A percentile compares a stretch with the other conserved stretches of the same genome.
Conservation (phyloP, 2,888 invertebrate genomes). For the Therioaphis trifolii region DNA sequence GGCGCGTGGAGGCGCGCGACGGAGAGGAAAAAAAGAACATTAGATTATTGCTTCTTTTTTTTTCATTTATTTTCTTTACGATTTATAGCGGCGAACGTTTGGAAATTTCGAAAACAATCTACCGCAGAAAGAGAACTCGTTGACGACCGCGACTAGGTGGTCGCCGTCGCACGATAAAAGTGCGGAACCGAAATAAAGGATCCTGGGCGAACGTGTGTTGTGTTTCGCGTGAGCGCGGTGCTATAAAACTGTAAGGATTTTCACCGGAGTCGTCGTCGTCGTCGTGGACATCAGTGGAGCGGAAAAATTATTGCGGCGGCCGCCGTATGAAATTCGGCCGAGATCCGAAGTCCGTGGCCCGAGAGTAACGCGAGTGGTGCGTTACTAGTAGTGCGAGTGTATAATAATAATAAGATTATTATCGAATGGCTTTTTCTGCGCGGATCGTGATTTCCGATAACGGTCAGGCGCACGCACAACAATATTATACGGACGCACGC, state of each 20-base stretch:
- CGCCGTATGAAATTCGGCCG: conserved; percentile 22
- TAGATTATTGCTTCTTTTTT: neutral
- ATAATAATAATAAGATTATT: neutral
- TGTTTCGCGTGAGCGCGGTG: neutral
- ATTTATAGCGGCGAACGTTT: conserved; percentile 4
- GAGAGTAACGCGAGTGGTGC: conserved; percentile 7
- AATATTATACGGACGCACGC: neutral
- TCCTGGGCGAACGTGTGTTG: neutral
- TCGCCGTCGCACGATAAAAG: neutral
- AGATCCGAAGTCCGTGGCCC: conserved; percentile 44
- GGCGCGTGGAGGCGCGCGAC: neutral
- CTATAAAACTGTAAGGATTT: neutral
- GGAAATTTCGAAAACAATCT: neutral
- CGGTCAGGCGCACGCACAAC: neutral
- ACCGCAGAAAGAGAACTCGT: neutral
- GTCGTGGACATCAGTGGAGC: neutral
- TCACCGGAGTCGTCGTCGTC: neutral
- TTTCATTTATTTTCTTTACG: conserved; percentile 12
- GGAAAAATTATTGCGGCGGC: conserved; percentile 16
- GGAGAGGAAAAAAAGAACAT: neutral
- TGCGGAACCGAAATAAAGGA: neutral
- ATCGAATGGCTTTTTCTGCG: conserved; percentile 13
- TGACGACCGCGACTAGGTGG: no score
- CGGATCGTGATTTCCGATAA: conserved; percentile 34
- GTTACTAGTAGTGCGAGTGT: neutral